These are phyloP conservation scores for Taeniopygia guttata DNA, from an alignment of 2,797 vertebrate species.

Conservation along the genomic window DNA sequence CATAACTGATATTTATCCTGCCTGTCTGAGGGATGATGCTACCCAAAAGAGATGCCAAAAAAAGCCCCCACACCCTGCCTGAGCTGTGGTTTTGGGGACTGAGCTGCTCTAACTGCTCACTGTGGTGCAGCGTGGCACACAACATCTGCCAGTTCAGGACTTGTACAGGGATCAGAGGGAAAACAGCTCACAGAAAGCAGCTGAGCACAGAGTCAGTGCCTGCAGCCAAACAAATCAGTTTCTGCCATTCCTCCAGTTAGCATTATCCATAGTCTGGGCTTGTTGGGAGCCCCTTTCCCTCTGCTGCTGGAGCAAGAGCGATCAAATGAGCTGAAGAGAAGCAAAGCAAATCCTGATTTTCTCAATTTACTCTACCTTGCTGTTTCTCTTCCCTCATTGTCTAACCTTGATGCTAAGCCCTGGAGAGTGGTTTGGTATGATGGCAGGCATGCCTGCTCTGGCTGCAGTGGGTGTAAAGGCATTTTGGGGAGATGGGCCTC, in stretches of 20 bases:
- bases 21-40: neutral
- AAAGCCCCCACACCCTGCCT: neutral
- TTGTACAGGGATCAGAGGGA: neutral
- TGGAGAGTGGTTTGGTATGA: neutral
- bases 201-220: fast-evolving
- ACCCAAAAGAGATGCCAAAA: neutral
- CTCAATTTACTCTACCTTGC: neutral
- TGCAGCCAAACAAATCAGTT: neutral
- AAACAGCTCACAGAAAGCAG: neutral
- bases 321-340: neutral
- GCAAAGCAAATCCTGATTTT: neutral
- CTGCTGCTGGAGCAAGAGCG: neutral
- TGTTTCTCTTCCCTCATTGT: neutral
- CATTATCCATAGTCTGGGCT: neutral
- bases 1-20: neutral
- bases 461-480: neutral
- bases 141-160: neutral
- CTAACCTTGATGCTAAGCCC: neutral
- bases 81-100: neutral
- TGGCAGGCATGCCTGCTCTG: neutral
- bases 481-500: neutral
- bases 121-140: neutral
- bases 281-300: neutral
- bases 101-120: neutral
- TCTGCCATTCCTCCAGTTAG: neutral